Evolutionary conservation across 2,888 invertebrate species (phyloP).

Genomic region (Clostera curtula): DNA sequence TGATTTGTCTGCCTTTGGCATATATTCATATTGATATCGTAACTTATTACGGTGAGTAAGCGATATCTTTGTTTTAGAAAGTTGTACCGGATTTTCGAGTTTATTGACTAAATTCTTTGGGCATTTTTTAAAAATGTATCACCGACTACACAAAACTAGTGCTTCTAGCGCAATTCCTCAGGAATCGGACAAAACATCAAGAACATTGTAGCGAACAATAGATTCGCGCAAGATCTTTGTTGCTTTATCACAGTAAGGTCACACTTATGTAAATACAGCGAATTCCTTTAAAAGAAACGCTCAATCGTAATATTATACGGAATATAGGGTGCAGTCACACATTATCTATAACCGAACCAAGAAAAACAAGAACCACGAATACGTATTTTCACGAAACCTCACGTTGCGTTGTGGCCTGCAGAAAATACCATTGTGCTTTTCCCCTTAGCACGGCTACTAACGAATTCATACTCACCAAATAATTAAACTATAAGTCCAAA

Average conservation of each 20-base stretch:
- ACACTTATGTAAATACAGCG: constrained; percentile 35
- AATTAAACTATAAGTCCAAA: constrained; percentile 31
- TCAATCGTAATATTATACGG: no score
- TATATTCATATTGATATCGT: no score
- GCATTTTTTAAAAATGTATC: no score
- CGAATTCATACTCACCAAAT: constrained; percentile 41
- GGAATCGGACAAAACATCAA: constrained; percentile 32
- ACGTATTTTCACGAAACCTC: constrained; percentile 38
- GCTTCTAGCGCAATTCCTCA: no score
- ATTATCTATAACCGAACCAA: constrained; percentile 8
- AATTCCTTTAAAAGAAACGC: constrained; percentile 3
- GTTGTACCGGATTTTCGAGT: no score
- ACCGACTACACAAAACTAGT: no score
- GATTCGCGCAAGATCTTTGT: constrained; percentile 38
- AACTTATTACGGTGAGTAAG: no score
- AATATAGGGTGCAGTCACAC: no score
- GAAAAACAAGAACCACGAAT: constrained; percentile 15
- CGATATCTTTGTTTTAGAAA: no score
- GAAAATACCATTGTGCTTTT: constrained; percentile 20
- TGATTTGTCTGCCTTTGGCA: no score
- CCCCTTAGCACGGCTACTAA: constrained; percentile 3
- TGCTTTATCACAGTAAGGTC: constrained; percentile 42
- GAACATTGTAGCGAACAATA: constrained; percentile 27
- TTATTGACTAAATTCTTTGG: no score
- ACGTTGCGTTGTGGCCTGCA: constrained; percentile 48